A percentile compares a stretch with the other conserved stretches of the same genome.
Evolutionary conservation across 1,140 invertebrate genomes (phyloP).

Genomic region (Anoplophora glabripennis): DNA sequence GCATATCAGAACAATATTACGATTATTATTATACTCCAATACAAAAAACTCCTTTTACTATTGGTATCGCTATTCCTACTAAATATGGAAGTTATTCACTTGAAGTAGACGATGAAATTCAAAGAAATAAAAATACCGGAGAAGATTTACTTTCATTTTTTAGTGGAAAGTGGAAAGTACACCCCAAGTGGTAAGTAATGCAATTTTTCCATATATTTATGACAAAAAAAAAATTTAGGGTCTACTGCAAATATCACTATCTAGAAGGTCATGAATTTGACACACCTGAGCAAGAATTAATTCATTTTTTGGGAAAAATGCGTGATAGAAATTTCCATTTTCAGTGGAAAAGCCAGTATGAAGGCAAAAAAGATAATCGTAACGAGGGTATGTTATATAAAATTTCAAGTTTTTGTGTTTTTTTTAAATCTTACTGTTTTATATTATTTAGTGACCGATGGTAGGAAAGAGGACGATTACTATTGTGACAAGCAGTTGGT

Average conservation of each 20-base stretch:
- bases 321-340: conserved; percentile 57
- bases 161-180: conserved; percentile 75
- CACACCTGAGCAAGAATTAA: conserved; percentile 68
- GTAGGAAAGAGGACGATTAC: conserved; percentile 66
- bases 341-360: conserved; percentile 56
- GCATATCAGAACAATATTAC: conserved; percentile 75
- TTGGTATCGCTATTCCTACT: conserved; percentile 77
- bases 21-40: conserved; percentile 82
- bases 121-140: conserved; percentile 61
- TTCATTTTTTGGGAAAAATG: conserved; percentile 70
- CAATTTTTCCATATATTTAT: conserved; percentile 8
- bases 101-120: conserved; percentile 67
- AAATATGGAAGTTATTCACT: conserved; percentile 75
- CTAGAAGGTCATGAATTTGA: conserved; percentile 68
- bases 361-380: conserved; percentile 46
- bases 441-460: conserved; percentile 29
- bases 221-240: conserved; percentile 52
- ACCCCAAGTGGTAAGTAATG: conserved; percentile 74
- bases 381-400: conserved; percentile 14
- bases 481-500: conserved; percentile 84
- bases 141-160: conserved; percentile 69
- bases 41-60: conserved; percentile 79
- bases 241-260: conserved; percentile 86
- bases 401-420: background rate
- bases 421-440: background rate